Evolutionary conservation across 2,797 vertebrate genomes (phyloP).

Genomic region (Anomalospiza imberbis): DNA sequence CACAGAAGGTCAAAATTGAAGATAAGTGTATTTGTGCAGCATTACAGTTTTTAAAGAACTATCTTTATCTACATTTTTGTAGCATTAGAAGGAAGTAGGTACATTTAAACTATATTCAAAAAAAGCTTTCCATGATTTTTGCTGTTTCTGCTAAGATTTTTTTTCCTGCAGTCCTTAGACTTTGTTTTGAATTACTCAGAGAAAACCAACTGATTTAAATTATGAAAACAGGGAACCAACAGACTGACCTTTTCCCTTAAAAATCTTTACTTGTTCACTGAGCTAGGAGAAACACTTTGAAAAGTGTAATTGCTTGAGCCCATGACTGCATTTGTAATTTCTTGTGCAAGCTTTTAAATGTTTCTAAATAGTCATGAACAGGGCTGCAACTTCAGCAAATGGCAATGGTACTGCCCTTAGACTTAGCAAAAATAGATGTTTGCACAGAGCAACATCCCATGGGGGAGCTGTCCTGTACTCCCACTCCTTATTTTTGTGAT

Average conservation of each 20-base stretch:
- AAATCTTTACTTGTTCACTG: background rate
- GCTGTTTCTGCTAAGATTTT: background rate
- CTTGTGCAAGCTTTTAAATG: background rate
- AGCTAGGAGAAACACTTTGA: background rate
- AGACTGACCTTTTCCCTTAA: background rate
- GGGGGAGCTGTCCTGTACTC: background rate
- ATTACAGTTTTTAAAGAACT: background rate
- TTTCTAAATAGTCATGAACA: background rate
- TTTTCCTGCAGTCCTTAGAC: background rate
- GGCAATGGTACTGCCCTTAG: background rate
- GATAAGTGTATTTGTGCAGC: background rate
- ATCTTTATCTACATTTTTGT: background rate
- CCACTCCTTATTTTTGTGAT: background rate
- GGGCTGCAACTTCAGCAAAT: background rate
- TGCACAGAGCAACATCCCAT: background rate
- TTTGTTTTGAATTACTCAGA: background rate
- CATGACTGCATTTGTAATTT: background rate
- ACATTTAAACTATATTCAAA: background rate
- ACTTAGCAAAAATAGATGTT: background rate
- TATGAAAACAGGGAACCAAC: background rate
- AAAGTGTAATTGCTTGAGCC: background rate
- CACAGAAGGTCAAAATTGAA: background rate
- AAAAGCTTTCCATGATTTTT: background rate
- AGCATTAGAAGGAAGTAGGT: background rate
- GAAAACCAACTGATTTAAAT: background rate